Evolutionary conservation across 2,888 invertebrate species (phyloP), one percentile per base, ranked within the genome.

Genomic region (Horisme vitalbata): DNA sequence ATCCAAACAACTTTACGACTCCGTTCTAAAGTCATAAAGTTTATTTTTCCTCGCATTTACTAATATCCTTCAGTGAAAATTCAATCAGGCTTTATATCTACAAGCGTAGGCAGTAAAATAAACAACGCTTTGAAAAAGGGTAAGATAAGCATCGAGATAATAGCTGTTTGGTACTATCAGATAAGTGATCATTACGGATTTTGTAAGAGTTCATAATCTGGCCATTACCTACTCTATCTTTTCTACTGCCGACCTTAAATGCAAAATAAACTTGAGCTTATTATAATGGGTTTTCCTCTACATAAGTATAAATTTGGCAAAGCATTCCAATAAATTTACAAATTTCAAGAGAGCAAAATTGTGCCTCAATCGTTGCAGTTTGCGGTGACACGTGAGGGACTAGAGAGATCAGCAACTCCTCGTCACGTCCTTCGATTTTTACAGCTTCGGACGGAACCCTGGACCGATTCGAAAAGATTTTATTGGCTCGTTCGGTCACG

Each of bases 401-500:
- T 18, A 38, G 36, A 34, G 53, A 55, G 51, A 59, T 63, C 62
- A 60, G 56, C 48, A 54, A 41, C 63, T 57, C 68, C 60, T 61
- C 53, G 72, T 76, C 81, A 80, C 81, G 81, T 82, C 55, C 65
- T 59, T 65, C 71, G 61, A 79, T 78, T 80, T 82, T 83, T 75
- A 75, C 72, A 78, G 68, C 65, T 61, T 62, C 59, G 67, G 69
- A 65, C 65, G 65, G 67, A 63, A 28, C 41, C 67, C 63, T 46
- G 59, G 53, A 64, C 63, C 63, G 57, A 68, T 79, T 75, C 64
- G 65, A 63, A 67, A 71, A 74, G 79, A 79, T 83, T 85, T 84
- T 86, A 85, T 83, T 79, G 75, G 74, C 66, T 63, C 71, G 66
- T 71, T 78, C 75, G 79, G 81, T 84, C 86, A 86, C 85, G 84